Evolutionary conservation across 2,113 vertebrate species (phyloP), one percentile per base, ranked within the genome.

Genomic region (Nibea coibor): DNA sequence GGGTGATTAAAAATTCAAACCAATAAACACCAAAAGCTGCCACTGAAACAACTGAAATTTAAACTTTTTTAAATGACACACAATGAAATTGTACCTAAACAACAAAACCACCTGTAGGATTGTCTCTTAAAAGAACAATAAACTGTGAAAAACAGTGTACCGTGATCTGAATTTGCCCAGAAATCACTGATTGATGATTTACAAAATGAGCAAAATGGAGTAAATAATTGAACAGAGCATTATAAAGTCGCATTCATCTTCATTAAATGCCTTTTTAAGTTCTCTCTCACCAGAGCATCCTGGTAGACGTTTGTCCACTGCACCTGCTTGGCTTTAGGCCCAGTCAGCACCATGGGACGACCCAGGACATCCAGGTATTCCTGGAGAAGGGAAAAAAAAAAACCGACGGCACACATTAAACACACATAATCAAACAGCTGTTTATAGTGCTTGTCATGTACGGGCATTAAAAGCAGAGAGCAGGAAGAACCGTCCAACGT

Each of bases 271-370:
- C 7, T 4, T 26, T 69, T 20, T 4, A 43, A 26, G 17, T 62
- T 56, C 15, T 54, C 45, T 59, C 95, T 94, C 89, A 99, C 98
- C 96, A 99, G 94, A 6, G 98, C 98, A 66, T 99, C 98, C 90
- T 99, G 97, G 89, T 99, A 99, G 69, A 99, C 98, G 0, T 99
- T 99, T 56, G 98, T 99, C 98, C 98, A 99, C 77, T 97, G 98
- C 86, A 99, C 97, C 87, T 99, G 97, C 87, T 99, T 98, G 84
- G 97, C 98, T 79, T 91, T 95, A 66, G 96, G 93, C 58, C 98
- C 98, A 0, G 98, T 98, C 84, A 99, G 94, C 75, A 97, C 98
- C 98, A 99, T 99, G 42, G 98, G 98, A 59, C 98, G 97, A 64
- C 98, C 97, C 89, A 99, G 85, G 43, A 99, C 98, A 35, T 99